phyloP scores from a whole-genome alignment of 1,140 invertebrate genomes.

The Calephelis virginiensis region DNA sequence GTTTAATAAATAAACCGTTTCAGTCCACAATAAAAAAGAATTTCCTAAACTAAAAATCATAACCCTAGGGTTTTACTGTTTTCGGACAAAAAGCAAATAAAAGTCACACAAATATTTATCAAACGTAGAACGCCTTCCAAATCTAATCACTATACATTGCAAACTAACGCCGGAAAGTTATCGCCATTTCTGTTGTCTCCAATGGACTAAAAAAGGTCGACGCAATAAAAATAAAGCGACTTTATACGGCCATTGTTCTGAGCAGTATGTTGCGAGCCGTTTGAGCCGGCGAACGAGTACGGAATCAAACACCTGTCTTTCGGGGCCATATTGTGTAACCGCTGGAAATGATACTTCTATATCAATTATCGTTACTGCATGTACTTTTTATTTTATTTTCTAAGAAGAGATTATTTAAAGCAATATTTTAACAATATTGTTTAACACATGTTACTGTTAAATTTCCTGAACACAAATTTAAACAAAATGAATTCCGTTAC shows the following conservation, averaged over 20 bases:
- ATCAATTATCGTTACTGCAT: conserved; percentile 9
- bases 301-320: conserved; percentile 14
- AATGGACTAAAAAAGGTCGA: conserved; percentile 30
- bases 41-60: conserved; percentile 9
- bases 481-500: no score
- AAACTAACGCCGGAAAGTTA: conserved; percentile 23
- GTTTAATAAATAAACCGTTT: not conserved
- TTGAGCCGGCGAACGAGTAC: not conserved
- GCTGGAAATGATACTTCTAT: conserved; percentile 4
- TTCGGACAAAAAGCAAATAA: not conserved
- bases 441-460: no score
- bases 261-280: conserved; percentile 17
- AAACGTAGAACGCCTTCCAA: conserved; percentile 14
- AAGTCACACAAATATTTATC: conserved; percentile 18
- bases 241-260: conserved; percentile 29
- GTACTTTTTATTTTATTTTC: not conserved
- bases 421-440: not conserved
- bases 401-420: not conserved
- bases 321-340: not conserved
- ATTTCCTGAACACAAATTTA: no score
- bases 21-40: conserved; percentile 15
- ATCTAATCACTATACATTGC: conserved; percentile 21
- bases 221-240: conserved; percentile 33
- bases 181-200: conserved; percentile 20
- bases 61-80: not conserved